Percentiles rank a stretch among this genome's conserved stretches.
phyloP scores from a whole-genome alignment of 2,888 invertebrate genomes.

The Camptogramma bilineatum region DNA sequence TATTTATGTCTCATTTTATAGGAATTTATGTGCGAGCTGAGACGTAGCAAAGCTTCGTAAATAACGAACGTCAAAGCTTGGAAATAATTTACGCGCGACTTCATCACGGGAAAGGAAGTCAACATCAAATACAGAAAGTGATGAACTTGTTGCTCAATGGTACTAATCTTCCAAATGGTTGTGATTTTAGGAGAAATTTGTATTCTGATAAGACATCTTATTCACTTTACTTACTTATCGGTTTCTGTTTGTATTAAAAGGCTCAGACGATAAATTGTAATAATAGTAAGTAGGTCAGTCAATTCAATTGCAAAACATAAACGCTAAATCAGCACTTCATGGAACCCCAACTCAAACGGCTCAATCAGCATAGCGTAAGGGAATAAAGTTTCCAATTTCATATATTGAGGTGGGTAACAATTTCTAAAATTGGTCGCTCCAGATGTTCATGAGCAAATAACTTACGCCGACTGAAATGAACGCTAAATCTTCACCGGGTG shows the following conservation, averaged over 20 bases:
- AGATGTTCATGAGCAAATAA: slow-evolving; percentile 81
- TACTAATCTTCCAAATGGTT: slow-evolving; percentile 10
- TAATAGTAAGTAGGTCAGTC: slow-evolving; percentile 1
- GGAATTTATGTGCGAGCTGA: slow-evolving; percentile 65
- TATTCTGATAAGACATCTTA: slow-evolving; percentile 12
- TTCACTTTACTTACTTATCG: slow-evolving; percentile 6
- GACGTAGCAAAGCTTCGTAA: slow-evolving; percentile 60
- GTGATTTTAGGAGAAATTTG: slow-evolving; percentile 8
- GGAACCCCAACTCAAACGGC: slow-evolving; percentile 35
- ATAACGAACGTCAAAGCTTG: slow-evolving; percentile 66
- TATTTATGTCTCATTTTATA: slow-evolving; percentile 72
- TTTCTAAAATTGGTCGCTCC: slow-evolving; percentile 56
- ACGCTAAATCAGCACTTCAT: slow-evolving; percentile 26
- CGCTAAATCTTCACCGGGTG: slow-evolving; percentile 75
- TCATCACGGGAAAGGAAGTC: slow-evolving; percentile 58
- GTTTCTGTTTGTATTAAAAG: slow-evolving; percentile 3
- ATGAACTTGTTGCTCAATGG: slow-evolving; percentile 41
- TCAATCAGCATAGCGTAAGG: slow-evolving; percentile 38
- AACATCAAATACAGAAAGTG: slow-evolving; percentile 52
- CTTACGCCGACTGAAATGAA: slow-evolving; percentile 77
- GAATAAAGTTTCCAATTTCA: slow-evolving; percentile 44
- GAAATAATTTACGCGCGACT: slow-evolving; percentile 66
- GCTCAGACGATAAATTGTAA: slow-evolving; percentile 3
- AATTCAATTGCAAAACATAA: slow-evolving; percentile 31
- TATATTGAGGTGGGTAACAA: slow-evolving; percentile 42